phyloP scores from a whole-genome alignment of 64 coral and sea anemone species.

The Montipora efflorescens region DNA sequence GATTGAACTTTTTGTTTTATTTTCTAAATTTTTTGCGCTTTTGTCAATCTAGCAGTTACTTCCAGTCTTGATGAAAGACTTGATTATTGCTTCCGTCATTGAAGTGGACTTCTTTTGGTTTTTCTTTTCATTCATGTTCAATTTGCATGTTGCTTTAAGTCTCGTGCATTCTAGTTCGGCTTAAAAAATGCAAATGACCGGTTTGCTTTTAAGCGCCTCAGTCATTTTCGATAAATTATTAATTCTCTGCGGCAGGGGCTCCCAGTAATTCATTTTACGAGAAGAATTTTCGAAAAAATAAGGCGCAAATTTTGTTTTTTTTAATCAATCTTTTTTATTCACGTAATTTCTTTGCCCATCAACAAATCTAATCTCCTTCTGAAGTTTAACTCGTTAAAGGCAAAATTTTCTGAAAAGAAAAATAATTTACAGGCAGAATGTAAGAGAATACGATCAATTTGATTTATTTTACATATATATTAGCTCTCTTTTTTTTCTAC shows the following conservation, averaged over 20 bases:
- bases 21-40: background rate
- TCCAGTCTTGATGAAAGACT: constrained; percentile 20
- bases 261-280: constrained; percentile 8
- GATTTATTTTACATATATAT: constrained; percentile 66
- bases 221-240: constrained; percentile 62
- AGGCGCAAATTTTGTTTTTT: background rate
- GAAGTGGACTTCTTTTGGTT: constrained; percentile 26
- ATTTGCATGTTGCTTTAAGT: constrained; percentile 52
- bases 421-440: constrained; percentile 60
- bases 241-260: constrained; percentile 33
- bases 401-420: constrained; percentile 36
- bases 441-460: constrained; percentile 61
- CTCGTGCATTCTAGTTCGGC: constrained; percentile 22
- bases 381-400: constrained; percentile 25
- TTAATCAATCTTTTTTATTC: constrained; percentile 42
- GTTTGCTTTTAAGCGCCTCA: constrained; percentile 38
- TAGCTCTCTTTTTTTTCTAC: constrained; percentile 42
- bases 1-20: background rate
- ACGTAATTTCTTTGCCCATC: constrained; percentile 20
- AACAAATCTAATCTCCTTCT: constrained; percentile 27
- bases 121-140: constrained; percentile 11
- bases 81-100: constrained; percentile 36
- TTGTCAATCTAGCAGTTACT: constrained; percentile 8
- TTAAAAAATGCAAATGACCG: constrained; percentile 53
- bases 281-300: background rate